phyloP scores from a whole-genome alignment of 2,797 vertebrate genomes.

The Scolopax rusticola region DNA sequence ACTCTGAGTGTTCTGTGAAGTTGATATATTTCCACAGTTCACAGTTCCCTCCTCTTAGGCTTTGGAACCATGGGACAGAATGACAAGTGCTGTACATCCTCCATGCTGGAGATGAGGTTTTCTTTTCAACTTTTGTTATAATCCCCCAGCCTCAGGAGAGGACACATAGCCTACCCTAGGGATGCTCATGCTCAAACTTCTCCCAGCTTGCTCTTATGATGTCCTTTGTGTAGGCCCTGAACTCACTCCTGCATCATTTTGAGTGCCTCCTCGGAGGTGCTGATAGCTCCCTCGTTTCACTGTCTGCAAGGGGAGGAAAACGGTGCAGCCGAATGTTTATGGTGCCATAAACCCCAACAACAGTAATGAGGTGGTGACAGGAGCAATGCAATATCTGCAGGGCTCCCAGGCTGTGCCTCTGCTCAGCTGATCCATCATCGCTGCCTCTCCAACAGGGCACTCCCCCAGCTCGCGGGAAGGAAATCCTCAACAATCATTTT shows the following conservation, averaged over 20 bases:
- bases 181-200: background rate
- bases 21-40: background rate
- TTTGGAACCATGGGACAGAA: background rate
- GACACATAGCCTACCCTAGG: background rate
- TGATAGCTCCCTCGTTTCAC: background rate
- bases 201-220: background rate
- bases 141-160: background rate
- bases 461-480: background rate
- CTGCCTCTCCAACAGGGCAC: background rate
- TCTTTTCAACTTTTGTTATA: background rate
- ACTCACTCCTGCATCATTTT: background rate
- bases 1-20: background rate
- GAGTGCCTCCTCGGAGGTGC: background rate
- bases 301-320: background rate
- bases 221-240: background rate
- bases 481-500: background rate
- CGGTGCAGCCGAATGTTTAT: accelerated
- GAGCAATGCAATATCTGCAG: background rate
- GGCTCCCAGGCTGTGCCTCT: background rate
- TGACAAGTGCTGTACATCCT: accelerated
- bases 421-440: background rate
- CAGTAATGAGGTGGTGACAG: background rate
- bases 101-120: background rate
- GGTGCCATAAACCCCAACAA: background rate
- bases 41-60: accelerated